These are phyloP conservation scores for Enteromius viviparus DNA, from an alignment of 2,797 vertebrate genomes.

Conservation along the genomic window DNA sequence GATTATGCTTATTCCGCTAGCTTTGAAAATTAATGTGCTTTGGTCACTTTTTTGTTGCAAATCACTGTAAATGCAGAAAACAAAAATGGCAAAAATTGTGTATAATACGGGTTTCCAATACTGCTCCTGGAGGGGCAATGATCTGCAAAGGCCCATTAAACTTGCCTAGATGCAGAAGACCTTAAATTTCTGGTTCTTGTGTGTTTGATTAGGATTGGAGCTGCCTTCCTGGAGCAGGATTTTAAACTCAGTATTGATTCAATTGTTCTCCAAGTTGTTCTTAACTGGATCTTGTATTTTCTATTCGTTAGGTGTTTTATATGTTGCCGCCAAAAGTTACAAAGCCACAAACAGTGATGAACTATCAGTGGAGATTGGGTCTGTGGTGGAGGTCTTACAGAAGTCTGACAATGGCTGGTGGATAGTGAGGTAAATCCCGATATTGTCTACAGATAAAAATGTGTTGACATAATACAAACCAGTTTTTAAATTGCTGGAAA, in stretches of 20 bases:
- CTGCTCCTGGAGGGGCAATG: not conserved
- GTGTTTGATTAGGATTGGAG: not conserved
- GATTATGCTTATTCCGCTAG: too few relatives aligned
- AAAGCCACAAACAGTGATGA: constrained; percentile 80
- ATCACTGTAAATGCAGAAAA: too few relatives aligned
- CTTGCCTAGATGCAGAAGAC: not conserved
- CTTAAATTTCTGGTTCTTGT: too few relatives aligned
- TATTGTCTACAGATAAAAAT: not conserved
- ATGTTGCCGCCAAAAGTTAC: constrained; percentile 75
- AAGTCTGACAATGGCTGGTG: constrained; percentile 88
- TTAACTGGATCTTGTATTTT: not conserved
- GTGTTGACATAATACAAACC: not conserved
- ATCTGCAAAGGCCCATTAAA: not conserved
- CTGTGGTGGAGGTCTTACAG: constrained; percentile 80
- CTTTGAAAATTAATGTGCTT: not conserved
- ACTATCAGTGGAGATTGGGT: constrained; percentile 77
- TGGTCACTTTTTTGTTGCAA: not conserved
- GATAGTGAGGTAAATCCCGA: constrained; percentile 81
- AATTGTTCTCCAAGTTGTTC: not conserved
- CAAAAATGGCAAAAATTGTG: not conserved
- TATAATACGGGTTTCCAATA: not conserved
- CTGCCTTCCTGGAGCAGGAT: not conserved
- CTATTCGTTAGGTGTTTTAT: constrained; percentile 72
- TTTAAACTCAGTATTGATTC: not conserved
- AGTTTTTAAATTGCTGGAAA: not conserved